phyloP scores from a whole-genome alignment of 1,140 invertebrate genomes.

The Phymastichus coffea region DNA sequence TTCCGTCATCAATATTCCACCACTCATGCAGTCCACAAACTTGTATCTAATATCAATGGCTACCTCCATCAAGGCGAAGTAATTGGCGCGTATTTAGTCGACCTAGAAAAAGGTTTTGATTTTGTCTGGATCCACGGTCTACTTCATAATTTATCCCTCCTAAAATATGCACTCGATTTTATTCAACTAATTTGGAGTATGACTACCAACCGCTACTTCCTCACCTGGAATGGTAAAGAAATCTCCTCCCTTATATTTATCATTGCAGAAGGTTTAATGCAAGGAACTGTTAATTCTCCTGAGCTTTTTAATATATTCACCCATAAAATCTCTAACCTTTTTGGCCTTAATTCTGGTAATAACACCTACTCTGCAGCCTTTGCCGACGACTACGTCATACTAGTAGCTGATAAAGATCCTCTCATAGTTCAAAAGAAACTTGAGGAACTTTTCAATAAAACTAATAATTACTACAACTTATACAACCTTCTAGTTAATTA shows the following conservation, averaged over 20 bases:
- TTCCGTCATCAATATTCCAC: slow-evolving; percentile 2
- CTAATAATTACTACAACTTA: slow-evolving; percentile 3
- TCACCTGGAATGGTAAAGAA: background rate
- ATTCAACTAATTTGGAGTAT: background rate
- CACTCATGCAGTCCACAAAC: slow-evolving; percentile 22
- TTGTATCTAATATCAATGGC: background rate
- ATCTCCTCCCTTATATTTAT: background rate
- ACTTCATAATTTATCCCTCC: background rate
- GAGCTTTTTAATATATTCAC: slow-evolving; percentile 5
- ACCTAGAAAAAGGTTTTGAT: background rate
- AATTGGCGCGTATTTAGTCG: background rate
- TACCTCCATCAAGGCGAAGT: slow-evolving; percentile 10
- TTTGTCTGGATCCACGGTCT: background rate
- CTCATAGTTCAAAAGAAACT: slow-evolving; percentile 3
- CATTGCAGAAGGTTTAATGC: background rate
- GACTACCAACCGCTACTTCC: background rate
- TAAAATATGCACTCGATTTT: background rate
- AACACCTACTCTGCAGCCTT: slow-evolving; percentile 9
- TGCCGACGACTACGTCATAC: slow-evolving; percentile 26
- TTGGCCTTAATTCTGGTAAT: background rate
- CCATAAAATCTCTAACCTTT: background rate
- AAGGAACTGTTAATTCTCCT: slow-evolving; percentile 4
- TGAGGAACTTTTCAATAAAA: background rate
- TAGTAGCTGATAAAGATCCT: background rate
- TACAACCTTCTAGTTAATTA: no score